Evolutionary conservation across 2,888 invertebrate species (phyloP), one percentile per base, ranked within the genome.

Genomic region (Dioctria linearis): DNA sequence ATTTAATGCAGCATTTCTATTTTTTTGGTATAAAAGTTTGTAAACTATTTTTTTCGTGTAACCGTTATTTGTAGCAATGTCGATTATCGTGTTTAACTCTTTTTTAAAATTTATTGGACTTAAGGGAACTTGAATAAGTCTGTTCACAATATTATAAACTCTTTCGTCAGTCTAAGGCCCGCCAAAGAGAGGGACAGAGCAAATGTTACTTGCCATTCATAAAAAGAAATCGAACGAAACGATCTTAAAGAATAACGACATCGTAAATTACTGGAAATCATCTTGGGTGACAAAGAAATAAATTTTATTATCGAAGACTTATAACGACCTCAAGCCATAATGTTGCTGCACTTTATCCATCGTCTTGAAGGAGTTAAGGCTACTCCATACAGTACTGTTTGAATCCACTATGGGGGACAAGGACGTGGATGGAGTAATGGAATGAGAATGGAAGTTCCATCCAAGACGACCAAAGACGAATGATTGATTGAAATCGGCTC

Each of bases 171-270:
- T 25, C 25, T 2, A 25, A 25, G 25, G 25, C 25, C 25, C 25
- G 25, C 25, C 25, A 25, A 2, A 25, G 25, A 25, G 25, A 25
- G 25, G 25, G 25, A 25, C 25, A 25, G 25, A 25, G 25, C 25
- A 25, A 25, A 2, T 25, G 25, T 25, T 25, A 2, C 25, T 25
- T 25, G 25, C 25, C 25, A 25, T 25, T 25, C 25, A 25, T 65
- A 65, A n/a, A 40, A 40, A 13, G n/a, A 9, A 4, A 42, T 65
- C 5, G 65, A n/a, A 65, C 40, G 65, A 6, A 13, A 65, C 40
- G 5, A 42, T 65, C 65, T 65, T n/a, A 65, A 65, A 65, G 65
- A 65, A n/a, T 65, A 65, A 65, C 65, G 65, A 65, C 65, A 65
- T 65, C 65, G 65, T 65, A 65, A 65, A 65, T 65, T 65, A 65